Base-by-base conservation (phyloP, 2,797 vertebrate species). In the Chrosomus eos region DNA sequence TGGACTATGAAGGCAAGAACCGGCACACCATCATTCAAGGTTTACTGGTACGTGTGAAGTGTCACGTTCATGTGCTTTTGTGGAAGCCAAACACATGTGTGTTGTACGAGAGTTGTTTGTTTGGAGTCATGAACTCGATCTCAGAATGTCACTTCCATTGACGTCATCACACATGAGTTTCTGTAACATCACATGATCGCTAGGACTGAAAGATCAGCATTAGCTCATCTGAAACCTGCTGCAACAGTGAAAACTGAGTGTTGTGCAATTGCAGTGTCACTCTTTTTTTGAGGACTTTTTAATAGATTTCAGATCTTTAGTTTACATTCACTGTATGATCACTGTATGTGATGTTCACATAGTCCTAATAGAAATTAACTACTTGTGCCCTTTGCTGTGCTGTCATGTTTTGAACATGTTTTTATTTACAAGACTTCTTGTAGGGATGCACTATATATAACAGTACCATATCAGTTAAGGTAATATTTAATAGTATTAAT, bases 21-120 rank as follows among this genome's bases (percentile, higher is more conserved):
- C 94, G 98, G n/a, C 97, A 98, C 90, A 99, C 97, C 88, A 97
- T 99, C 92, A 98, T 99, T 90, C 98, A 99, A 91, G 97, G 98
- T 66, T 95, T 97, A 88, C 92, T 97, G 96, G 98, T 99, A 94
- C 96, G 97, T 87, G 5, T 51, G 26, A 33, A 4, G 43, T 62
- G 58, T 13, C 18, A 36, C 43, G n/a, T 19, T 78, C 23, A 31
- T n/a, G 19, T 3, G 7, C 28, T 11, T 64, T 48, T 33, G 40
- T 48, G 28, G 21, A 64, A 21, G 38, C 7, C 28, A 67, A 36
- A 82, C 38, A 16, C 6, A 45, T 45, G 51, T 19, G 13, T 16
- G 19, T 26, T 80, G 26, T 28, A 16, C 13, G 10, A 45, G 40
- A 60, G 40, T 21, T 81, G 36, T 73, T 73, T 82, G 55, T 82